These are phyloP conservation scores for Anolis apletophallus DNA, from an alignment of 2,797 vertebrate genomes.

Conservation along the genomic window DNA sequence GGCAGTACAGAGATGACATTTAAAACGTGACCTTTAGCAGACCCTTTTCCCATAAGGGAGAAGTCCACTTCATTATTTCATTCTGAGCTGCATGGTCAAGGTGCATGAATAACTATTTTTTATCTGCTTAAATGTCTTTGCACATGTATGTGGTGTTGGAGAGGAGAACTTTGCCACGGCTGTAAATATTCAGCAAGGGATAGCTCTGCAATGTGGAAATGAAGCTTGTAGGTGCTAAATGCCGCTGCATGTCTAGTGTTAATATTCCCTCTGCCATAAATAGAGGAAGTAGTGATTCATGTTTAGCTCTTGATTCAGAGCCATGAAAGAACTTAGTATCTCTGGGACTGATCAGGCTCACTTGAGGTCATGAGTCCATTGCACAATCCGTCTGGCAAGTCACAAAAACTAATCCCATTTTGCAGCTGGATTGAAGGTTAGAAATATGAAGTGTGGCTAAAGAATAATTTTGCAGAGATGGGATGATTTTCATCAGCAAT, in stretches of 20 bases:
- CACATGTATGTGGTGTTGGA: neutral
- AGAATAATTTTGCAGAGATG: neutral
- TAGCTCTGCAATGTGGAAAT: constrained; percentile 59
- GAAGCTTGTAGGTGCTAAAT: constrained; percentile 56
- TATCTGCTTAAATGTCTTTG: neutral
- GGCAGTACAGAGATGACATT: neutral
- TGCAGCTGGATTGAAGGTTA: constrained; percentile 22
- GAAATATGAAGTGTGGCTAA: neutral
- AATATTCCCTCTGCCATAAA: constrained; percentile 66
- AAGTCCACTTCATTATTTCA: neutral
- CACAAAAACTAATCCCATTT: constrained; percentile 41
- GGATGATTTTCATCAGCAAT: neutral
- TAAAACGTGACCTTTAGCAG: neutral
- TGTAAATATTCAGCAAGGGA: constrained; percentile 28
- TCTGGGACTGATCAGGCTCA: constrained; percentile 49
- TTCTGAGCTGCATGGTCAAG: neutral
- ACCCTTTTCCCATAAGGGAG: neutral
- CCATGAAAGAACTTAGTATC: constrained; percentile 48
- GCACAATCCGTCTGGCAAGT: neutral
- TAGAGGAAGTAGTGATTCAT: constrained; percentile 71
- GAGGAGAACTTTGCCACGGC: constrained; percentile 41
- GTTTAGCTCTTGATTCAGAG: constrained; percentile 46
- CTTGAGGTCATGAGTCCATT: constrained; percentile 37
- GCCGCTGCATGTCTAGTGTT: constrained; percentile 64
- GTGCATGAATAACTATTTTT: neutral